phyloP scores from a whole-genome alignment of 2,797 vertebrate species.

The Myotis findleyi region DNA sequence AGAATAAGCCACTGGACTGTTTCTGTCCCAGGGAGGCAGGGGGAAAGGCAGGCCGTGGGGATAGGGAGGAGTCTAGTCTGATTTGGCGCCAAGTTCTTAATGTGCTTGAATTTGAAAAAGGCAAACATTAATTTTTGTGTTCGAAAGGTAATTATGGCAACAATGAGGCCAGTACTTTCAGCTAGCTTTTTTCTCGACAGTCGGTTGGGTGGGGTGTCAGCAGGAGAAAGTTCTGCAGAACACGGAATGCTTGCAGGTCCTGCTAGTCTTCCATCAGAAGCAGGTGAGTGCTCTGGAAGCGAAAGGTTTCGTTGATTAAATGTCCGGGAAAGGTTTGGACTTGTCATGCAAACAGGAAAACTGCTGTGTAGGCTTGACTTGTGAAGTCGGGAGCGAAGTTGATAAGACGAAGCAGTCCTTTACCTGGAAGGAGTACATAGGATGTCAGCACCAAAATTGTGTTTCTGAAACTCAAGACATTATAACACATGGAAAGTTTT shows the following conservation, averaged over 20 bases:
- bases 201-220: not conserved
- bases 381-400: not conserved
- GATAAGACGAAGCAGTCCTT: not conserved
- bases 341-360: constrained; percentile 30
- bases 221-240: not conserved
- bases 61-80: not conserved
- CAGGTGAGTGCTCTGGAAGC: not conserved
- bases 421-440: not conserved
- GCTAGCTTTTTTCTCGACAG: not conserved
- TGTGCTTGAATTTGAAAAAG: not conserved
- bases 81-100: not conserved
- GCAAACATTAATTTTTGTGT: not conserved
- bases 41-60: not conserved
- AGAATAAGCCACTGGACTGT: not conserved
- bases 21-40: no score
- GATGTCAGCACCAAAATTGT: not conserved
- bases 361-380: not conserved
- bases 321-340: constrained; percentile 12
- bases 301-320: not conserved
- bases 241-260: not conserved
- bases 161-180: not conserved
- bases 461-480: not conserved
- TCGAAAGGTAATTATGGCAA: not conserved
- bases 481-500: not conserved
- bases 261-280: not conserved